phyloP scores from a whole-genome alignment of 2,113 vertebrate genomes.

The Cryptomyrus ogoouensis region DNA sequence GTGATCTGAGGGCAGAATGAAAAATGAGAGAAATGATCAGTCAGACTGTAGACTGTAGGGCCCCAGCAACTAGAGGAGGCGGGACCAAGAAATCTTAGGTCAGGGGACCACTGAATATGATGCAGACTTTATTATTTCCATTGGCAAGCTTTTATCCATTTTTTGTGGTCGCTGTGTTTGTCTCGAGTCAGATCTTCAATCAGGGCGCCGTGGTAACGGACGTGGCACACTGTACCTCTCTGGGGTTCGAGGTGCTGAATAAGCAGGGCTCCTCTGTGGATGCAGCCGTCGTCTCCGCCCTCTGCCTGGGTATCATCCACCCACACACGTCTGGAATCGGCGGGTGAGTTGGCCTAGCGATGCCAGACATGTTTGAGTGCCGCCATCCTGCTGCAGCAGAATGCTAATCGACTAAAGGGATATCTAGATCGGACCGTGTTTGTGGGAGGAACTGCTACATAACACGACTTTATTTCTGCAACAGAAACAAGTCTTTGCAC shows the following conservation, averaged over 20 bases:
- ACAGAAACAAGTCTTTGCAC: neutral
- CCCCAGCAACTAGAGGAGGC: no score
- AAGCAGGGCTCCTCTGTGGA: conserved; percentile 88
- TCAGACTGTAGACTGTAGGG: no score
- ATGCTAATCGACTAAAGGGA: neutral
- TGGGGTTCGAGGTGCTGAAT: conserved; percentile 77
- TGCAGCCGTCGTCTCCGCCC: conserved; percentile 76
- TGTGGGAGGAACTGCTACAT: neutral
- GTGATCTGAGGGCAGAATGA: no score
- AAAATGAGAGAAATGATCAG: no score
- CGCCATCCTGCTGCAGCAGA: neutral
- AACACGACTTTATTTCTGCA: neutral
- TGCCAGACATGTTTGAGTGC: neutral
- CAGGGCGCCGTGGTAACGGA: conserved; percentile 89
- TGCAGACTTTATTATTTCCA: neutral
- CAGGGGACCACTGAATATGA: neutral
- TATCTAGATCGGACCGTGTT: neutral
- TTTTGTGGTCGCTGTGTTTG: neutral
- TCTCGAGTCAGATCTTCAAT: conserved; percentile 70
- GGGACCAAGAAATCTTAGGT: neutral
- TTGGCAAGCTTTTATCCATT: neutral
- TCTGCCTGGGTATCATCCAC: conserved; percentile 84
- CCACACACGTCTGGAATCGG: conserved; percentile 90
- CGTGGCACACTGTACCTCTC: conserved; percentile 74
- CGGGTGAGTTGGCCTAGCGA: conserved; percentile 66